Conservation (phyloP, 2,113 vertebrate genomes). For the Chauna torquata region DNA sequence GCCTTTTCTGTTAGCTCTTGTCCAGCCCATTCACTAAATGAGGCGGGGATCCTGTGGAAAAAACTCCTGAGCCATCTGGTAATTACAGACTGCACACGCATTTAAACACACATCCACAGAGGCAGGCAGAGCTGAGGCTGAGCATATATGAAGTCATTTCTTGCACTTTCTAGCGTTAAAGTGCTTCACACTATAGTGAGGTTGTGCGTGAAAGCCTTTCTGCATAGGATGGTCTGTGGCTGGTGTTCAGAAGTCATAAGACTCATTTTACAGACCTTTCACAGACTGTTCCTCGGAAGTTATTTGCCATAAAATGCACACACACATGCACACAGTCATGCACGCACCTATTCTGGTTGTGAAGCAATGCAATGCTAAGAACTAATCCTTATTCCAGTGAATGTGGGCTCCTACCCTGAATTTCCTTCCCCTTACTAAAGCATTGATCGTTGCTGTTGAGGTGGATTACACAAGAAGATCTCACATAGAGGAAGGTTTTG, state of each 20-base stretch:
- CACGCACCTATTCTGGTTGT: neutral
- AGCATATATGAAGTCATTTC: neutral
- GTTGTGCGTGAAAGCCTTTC: neutral
- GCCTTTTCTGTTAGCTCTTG: neutral
- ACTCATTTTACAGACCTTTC: neutral
- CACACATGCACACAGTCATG: no score
- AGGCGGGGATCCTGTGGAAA: neutral
- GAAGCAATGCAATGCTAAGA: neutral
- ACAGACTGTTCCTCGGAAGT: neutral
- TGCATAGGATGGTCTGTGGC: neutral
- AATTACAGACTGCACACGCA: neutral
- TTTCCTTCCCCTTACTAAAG: neutral
- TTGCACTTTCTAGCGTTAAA: neutral
- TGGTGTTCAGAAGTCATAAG: neutral
- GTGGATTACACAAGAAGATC: neutral
- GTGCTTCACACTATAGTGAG: neutral
- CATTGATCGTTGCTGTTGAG: neutral
- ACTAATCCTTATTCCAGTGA: neutral
- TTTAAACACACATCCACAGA: neutral
- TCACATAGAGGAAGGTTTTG: neutral
- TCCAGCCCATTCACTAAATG: neutral
- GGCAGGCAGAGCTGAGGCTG: neutral
- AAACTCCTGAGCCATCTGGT: neutral
- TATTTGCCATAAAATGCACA: neutral
- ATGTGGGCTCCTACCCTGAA: neutral